Evolutionary conservation across 2,888 invertebrate species (phyloP).

Genomic region (Brachyopa scutellaris): DNA sequence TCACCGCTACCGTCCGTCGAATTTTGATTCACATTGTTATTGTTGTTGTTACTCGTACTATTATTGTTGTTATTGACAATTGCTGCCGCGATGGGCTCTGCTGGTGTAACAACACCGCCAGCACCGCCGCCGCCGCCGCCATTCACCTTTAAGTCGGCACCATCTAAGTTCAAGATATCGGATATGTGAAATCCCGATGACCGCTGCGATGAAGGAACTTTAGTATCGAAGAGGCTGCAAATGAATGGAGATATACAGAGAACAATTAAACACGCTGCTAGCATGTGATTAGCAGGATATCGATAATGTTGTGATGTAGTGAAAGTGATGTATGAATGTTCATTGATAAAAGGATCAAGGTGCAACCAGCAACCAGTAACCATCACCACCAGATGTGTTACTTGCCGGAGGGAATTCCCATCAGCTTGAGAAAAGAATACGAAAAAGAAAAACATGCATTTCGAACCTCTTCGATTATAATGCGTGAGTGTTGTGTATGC

Average conservation of each 20-base stretch:
- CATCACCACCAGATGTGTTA: slow-evolving; percentile 49
- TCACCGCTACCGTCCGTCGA: slow-evolving; percentile 67
- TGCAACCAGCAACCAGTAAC: slow-evolving; percentile 11
- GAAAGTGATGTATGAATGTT: slow-evolving; percentile 9
- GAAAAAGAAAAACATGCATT: slow-evolving; percentile 11
- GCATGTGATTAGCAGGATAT: slow-evolving; percentile 40
- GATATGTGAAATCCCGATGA: slow-evolving; percentile 95
- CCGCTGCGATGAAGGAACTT: slow-evolving; percentile 84
- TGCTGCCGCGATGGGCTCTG: slow-evolving; percentile 28
- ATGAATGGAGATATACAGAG: slow-evolving; percentile 71
- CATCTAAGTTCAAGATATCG: slow-evolving; percentile 95
- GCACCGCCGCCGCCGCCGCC: slow-evolving; percentile 74
- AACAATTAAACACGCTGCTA: slow-evolving; percentile 34
- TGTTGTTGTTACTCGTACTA: slow-evolving; percentile 54
- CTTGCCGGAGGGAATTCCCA: slow-evolving; percentile 56
- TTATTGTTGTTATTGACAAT: slow-evolving; percentile 70
- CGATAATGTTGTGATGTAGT: slow-evolving; percentile 38
- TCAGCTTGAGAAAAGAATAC: slow-evolving; percentile 26
- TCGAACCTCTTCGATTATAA: slow-evolving; percentile 27
- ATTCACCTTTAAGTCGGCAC: slow-evolving; percentile 82
- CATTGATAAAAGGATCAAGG: slow-evolving; percentile 75
- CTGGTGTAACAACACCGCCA: slow-evolving; percentile 29
- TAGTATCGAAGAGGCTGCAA: slow-evolving; percentile 89
- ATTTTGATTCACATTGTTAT: slow-evolving; percentile 67
- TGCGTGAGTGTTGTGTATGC: slow-evolving; percentile 29